Conservation (phyloP, 2,888 invertebrate genomes). For the Pyralis farinalis region DNA sequence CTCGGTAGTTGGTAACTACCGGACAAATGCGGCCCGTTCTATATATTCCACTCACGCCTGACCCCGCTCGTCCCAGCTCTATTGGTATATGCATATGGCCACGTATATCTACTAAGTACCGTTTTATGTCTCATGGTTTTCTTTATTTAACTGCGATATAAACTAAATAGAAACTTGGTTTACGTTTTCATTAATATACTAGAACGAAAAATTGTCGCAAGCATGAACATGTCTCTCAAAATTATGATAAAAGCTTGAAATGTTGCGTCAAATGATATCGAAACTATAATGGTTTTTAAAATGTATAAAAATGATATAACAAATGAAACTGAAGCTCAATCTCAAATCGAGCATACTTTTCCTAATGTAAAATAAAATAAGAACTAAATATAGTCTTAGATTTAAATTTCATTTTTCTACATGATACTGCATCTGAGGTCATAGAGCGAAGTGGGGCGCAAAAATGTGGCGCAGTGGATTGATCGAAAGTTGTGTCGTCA, state of each 20-base stretch:
- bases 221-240: no score
- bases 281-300: no score
- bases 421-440: constrained; percentile 16
- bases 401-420: constrained; percentile 1
- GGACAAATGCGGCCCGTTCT: constrained; percentile 8
- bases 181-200: no score
- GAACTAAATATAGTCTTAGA: neutral
- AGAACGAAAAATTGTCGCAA: no score
- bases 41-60: constrained; percentile 30
- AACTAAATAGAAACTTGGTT: no score
- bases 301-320: neutral
- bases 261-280: no score
- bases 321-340: neutral
- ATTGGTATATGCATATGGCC: constrained; percentile 20
- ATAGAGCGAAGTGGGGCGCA: constrained; percentile 57
- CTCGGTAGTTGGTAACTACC: neutral
- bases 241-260: no score
- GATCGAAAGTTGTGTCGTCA: constrained; percentile 79
- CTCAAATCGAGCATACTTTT: neutral
- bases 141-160: no score
- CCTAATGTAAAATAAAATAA: neutral
- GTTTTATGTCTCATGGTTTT: constrained; percentile 18
- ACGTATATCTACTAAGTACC: constrained; percentile 24
- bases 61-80: constrained; percentile 24
- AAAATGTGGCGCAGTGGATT: constrained; percentile 70